These are phyloP conservation scores for Brachionus rubens DNA, from an alignment of 1,140 invertebrate genomes.

Conservation along the genomic window DNA sequence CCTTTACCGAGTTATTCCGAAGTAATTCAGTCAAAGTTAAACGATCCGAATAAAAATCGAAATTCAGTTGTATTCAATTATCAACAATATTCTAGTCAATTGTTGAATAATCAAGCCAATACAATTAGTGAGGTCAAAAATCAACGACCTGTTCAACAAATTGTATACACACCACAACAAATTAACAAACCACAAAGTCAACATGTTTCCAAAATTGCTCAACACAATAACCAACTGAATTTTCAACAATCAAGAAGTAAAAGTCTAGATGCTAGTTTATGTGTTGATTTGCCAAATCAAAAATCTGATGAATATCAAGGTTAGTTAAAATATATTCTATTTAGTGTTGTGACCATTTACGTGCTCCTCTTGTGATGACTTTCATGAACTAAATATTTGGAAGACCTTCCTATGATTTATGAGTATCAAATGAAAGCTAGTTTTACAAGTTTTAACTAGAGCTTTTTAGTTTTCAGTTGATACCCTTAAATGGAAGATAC, in stretches of 20 bases:
- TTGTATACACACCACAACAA: background rate
- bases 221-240: background rate
- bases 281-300: background rate
- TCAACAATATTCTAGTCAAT: conserved; percentile 35
- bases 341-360: background rate
- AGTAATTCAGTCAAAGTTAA: conserved; percentile 16
- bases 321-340: background rate
- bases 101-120: conserved; percentile 25
- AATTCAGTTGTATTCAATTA: conserved; percentile 18
- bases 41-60: conserved; percentile 8
- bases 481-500: too few species aligned
- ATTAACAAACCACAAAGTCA: background rate
- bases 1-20: conserved; percentile 31
- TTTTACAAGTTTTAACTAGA: too few species aligned
- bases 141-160: background rate
- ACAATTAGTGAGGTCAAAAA: background rate
- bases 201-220: background rate
- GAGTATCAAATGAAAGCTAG: too few species aligned
- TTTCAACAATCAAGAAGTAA: conserved; percentile 32
- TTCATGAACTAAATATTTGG: background rate
- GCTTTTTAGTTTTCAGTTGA: too few species aligned
- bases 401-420: too few species aligned
- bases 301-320: background rate
- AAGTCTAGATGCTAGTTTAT: conserved; percentile 21
- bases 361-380: background rate